phyloP scores from a whole-genome alignment of 2,797 vertebrate species.

The Potorous gilbertii region DNA sequence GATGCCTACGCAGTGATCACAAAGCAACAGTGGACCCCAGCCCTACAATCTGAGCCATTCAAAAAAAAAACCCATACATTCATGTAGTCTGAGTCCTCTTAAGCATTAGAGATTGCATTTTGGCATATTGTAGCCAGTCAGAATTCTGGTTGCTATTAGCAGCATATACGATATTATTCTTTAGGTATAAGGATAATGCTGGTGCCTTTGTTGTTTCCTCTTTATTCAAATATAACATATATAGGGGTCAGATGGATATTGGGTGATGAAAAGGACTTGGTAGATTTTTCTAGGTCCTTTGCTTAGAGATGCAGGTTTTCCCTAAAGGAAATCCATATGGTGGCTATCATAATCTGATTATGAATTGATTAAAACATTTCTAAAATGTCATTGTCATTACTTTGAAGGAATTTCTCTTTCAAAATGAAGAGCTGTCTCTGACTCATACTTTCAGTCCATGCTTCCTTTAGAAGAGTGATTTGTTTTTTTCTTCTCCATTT shows the following conservation, averaged over 20 bases:
- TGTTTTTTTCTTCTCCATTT: not conserved
- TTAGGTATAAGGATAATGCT: not conserved
- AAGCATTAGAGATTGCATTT: not conserved
- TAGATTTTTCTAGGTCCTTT: not conserved
- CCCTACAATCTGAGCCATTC: not conserved
- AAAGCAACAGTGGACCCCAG: not conserved
- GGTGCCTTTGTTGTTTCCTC: not conserved
- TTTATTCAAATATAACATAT: not conserved
- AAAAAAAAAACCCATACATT: not conserved
- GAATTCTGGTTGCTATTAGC: not conserved
- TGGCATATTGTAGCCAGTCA: not conserved
- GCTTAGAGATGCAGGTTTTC: not conserved
- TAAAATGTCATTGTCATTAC: conserved; percentile 42
- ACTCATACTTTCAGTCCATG: conserved; percentile 43
- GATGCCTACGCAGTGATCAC: not conserved
- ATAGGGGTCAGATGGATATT: not conserved
- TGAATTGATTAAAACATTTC: conserved; percentile 67
- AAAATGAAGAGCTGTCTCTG: conserved; percentile 64
- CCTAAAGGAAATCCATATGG: not conserved
- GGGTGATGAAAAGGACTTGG: not conserved
- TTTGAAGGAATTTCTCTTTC: conserved; percentile 63
- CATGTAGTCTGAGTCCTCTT: not conserved
- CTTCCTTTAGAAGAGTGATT: not conserved
- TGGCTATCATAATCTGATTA: conserved; percentile 45
- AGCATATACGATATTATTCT: not conserved